Percentiles rank a stretch among this genome's conserved stretches.
Conservation (phyloP, 2,797 vertebrate species). For the Acrocephalus scirpaceus region DNA sequence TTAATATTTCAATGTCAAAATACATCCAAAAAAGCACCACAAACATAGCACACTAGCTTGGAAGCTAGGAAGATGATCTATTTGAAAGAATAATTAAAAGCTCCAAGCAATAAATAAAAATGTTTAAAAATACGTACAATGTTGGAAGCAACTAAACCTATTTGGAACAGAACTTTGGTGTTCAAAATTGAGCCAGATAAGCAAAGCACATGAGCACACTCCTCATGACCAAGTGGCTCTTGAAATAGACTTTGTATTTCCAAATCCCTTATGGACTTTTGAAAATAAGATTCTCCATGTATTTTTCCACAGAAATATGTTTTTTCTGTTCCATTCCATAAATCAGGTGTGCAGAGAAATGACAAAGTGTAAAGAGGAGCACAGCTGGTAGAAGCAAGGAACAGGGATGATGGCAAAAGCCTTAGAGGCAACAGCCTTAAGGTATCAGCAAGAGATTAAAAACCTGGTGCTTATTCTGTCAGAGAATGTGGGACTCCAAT, state of each 20-base stretch:
- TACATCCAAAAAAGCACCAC: neutral
- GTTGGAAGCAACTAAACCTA: neutral
- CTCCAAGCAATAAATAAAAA: neutral
- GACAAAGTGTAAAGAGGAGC: neutral
- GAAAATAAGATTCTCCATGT: neutral
- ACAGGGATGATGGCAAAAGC: neutral
- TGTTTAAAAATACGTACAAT: neutral
- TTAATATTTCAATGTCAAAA: neutral
- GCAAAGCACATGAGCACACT: neutral
- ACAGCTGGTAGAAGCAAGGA: neutral
- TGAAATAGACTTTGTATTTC: neutral
- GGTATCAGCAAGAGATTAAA: neutral
- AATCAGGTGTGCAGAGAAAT: neutral
- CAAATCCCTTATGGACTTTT: neutral
- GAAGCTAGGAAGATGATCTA: neutral
- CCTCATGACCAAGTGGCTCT: neutral
- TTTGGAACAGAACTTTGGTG: neutral
- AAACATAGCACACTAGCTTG: neutral
- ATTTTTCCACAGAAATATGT: neutral
- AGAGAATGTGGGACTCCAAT: neutral
- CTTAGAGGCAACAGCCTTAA: neutral
- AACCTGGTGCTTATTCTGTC: neutral
- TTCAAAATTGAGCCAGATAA: neutral
- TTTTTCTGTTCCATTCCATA: neutral
- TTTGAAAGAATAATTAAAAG: neutral